Conservation (phyloP, 1,140 invertebrate species). For the Drosophila pseudoobscura region DNA sequence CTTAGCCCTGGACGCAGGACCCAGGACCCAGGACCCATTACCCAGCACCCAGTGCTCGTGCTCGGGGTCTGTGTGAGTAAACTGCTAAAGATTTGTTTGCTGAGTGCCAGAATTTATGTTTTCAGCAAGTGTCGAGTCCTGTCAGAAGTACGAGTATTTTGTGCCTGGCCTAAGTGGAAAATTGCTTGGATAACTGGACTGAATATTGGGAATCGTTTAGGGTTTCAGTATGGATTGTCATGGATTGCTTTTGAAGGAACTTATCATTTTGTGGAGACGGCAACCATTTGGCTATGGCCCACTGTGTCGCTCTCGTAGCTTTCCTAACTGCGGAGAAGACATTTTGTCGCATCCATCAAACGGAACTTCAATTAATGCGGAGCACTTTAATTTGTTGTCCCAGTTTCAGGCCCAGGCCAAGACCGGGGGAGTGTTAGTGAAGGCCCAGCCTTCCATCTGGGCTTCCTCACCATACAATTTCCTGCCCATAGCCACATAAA, state of each 20-base stretch:
- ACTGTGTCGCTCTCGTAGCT: conserved; percentile 19
- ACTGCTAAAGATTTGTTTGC: conserved; percentile 34
- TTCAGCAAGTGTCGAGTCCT: conserved; percentile 14
- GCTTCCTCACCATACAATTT: conserved; percentile 59
- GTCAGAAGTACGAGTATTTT: background rate
- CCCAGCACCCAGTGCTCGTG: conserved; percentile 1
- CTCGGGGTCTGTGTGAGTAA: conserved; percentile 10
- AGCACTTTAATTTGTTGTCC: conserved; percentile 63
- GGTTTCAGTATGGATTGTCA: too few species aligned
- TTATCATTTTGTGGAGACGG: background rate
- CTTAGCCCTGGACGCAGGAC: conserved; percentile 18
- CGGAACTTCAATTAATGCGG: conserved; percentile 61
- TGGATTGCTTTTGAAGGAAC: too few species aligned
- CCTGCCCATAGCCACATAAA: conserved; percentile 69
- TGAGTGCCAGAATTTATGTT: conserved; percentile 39
- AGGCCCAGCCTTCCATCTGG: conserved; percentile 2
- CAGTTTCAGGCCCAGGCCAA: conserved; percentile 41
- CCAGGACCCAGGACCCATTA: conserved; percentile 7
- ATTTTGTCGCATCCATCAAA: conserved; percentile 40
- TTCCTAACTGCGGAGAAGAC: background rate
- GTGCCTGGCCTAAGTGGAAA: conserved; percentile 4
- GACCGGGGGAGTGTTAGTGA: conserved; percentile 14
- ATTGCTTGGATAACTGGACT: background rate
- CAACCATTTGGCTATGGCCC: background rate
- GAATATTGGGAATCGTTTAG: too few species aligned